phyloP scores from a whole-genome alignment of 2,888 invertebrate species.

The Cantharis nigra region DNA sequence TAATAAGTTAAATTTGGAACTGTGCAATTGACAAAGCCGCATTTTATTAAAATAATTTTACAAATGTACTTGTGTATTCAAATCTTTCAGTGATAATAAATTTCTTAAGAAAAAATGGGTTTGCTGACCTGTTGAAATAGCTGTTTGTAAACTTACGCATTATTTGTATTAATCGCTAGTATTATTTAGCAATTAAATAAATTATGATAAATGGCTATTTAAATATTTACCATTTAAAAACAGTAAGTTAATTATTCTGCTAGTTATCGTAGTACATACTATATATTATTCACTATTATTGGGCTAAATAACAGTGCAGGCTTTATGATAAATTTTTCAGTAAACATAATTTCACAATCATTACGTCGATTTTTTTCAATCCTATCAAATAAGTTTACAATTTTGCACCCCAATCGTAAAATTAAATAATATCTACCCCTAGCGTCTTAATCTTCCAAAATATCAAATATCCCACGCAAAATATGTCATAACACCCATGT shows the following conservation, averaged over 20 bases:
- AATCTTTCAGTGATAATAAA: not conserved
- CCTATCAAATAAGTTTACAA: not conserved
- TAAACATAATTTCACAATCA: not conserved
- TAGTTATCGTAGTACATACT: not conserved
- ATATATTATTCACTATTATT: not conserved
- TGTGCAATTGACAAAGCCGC: not conserved
- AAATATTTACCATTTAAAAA: not conserved
- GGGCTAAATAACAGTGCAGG: not conserved
- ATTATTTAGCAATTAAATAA: not conserved
- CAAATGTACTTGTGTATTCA: not conserved
- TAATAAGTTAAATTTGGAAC: not conserved
- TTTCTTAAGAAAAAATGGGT: not conserved
- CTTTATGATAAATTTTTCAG: not conserved
- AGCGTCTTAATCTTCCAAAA: conserved; percentile 8
- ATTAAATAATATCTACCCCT: not conserved
- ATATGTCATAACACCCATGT: conserved; percentile 24
- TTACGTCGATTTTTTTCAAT: not conserved
- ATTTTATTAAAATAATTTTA: not conserved
- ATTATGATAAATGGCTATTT: not conserved
- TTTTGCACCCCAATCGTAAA: not conserved
- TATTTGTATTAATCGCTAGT: not conserved
- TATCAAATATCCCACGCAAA: conserved; percentile 20
- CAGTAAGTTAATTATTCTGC: not conserved
- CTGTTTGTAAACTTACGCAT: not conserved
- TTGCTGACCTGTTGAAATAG: not conserved